These are phyloP conservation scores for Eulemur albifrons DNA, from an alignment of 2,797 vertebrate species.

Conservation along the genomic window DNA sequence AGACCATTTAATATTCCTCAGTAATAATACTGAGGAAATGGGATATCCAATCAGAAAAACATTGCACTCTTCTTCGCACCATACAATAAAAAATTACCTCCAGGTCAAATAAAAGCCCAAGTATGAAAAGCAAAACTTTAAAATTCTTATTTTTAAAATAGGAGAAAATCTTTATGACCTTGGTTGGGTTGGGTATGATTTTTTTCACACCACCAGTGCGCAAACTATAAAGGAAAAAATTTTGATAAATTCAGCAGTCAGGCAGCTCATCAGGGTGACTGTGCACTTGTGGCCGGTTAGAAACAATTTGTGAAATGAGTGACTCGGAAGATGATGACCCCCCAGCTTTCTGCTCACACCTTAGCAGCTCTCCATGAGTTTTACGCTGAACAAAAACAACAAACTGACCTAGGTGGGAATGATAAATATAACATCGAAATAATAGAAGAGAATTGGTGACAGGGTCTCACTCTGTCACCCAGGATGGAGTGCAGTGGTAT, in stretches of 20 bases:
- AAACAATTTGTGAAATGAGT: conserved; percentile 84
- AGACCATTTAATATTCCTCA: neutral
- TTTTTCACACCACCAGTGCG: neutral
- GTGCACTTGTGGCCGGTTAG: neutral
- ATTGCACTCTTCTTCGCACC: neutral
- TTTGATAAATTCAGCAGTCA: neutral
- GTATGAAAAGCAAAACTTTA: conserved; percentile 32
- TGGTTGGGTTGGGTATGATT: neutral
- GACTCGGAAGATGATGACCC: conserved; percentile 88
- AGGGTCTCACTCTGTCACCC: too few species aligned
- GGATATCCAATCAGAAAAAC: neutral
- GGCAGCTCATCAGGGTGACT: too few species aligned
- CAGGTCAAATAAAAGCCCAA: conserved; percentile 1
- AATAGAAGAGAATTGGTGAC: conserved; percentile 92
- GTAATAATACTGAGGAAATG: neutral
- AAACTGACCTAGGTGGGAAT: conserved; percentile 45
- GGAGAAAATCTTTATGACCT: neutral
- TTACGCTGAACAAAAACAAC: conserved; percentile 86
- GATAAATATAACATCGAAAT: conserved; percentile 88
- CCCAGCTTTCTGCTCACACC: conserved; percentile 90
- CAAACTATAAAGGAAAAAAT: neutral
- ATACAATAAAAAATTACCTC: neutral
- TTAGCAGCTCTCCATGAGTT: conserved; percentile 94
- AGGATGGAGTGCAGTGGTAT: too few species aligned
- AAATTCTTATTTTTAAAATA: conserved; percentile 1